Evolutionary conservation across 2,888 invertebrate genomes (phyloP).

Genomic region (Brachycybe producta): DNA sequence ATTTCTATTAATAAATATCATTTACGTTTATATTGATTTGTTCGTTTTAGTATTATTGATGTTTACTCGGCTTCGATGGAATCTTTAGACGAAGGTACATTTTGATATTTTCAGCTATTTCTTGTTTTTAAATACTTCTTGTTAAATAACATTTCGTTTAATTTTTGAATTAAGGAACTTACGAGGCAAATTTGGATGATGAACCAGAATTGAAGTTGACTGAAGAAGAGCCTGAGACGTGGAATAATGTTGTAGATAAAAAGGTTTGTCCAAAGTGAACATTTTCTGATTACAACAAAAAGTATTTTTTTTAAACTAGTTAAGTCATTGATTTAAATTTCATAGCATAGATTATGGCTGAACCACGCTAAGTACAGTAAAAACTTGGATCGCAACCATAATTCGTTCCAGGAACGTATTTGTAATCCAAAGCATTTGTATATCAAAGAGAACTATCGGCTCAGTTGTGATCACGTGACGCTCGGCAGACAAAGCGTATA

Average conservation of each 20-base stretch:
- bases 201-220: constrained; percentile 69
- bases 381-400: no score
- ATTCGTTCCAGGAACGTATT: no score
- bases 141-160: constrained; percentile 3
- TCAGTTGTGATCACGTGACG: no score
- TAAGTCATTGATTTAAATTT: no score
- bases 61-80: constrained; percentile 34
- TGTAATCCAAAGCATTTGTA: no score
- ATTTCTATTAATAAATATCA: no score
- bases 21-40: not conserved
- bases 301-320: constrained; percentile 16
- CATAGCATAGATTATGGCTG: not conserved
- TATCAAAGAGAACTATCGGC: no score
- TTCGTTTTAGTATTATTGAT: constrained; percentile 29
- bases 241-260: constrained; percentile 81
- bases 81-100: constrained; percentile 32
- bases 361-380: no score
- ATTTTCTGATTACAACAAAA: constrained; percentile 5
- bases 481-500: no score
- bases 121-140: not conserved
- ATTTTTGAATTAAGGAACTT: constrained; percentile 14
- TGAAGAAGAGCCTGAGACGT: constrained; percentile 77
- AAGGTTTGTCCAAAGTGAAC: constrained; percentile 46
- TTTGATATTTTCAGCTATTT: not conserved
- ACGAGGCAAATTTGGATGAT: constrained; percentile 53